These are phyloP conservation scores for Lathronympha strigana DNA, from an alignment of 2,888 invertebrate genomes.

Conservation along the genomic window DNA sequence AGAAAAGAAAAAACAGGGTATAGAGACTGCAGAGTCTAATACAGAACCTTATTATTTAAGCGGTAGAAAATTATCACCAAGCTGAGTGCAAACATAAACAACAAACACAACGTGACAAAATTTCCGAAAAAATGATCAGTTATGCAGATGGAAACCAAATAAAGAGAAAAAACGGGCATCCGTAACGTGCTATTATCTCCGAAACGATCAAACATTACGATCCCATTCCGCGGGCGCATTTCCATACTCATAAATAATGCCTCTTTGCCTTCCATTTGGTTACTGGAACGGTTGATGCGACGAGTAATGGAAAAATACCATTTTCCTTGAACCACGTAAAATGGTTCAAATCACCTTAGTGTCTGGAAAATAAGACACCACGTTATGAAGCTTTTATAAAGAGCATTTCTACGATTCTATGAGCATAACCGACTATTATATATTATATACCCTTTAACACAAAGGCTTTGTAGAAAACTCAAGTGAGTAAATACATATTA, in stretches of 20 bases:
- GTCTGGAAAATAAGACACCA: no score
- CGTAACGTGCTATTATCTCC: conserved; percentile 67
- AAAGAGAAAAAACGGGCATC: conserved; percentile 66
- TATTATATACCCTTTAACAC: no score
- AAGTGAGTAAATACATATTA: no score
- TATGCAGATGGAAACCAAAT: conserved; percentile 74
- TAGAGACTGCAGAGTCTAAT: no score
- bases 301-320: neutral
- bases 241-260: conserved; percentile 72
- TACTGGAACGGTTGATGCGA: conserved; percentile 41
- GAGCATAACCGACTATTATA: no score
- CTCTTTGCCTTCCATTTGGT: conserved; percentile 62
- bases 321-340: no score
- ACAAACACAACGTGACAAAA: conserved; percentile 28
- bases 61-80: neutral
- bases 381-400: no score
- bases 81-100: neutral
- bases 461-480: no score
- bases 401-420: no score
- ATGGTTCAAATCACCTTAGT: no score
- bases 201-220: conserved; percentile 74
- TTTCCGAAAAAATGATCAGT: conserved; percentile 58
- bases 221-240: conserved; percentile 67
- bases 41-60: no score
- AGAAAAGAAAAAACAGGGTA: no score